Base-by-base conservation (phyloP, 2,797 vertebrate species). In the Amniataba percoides region DNA sequence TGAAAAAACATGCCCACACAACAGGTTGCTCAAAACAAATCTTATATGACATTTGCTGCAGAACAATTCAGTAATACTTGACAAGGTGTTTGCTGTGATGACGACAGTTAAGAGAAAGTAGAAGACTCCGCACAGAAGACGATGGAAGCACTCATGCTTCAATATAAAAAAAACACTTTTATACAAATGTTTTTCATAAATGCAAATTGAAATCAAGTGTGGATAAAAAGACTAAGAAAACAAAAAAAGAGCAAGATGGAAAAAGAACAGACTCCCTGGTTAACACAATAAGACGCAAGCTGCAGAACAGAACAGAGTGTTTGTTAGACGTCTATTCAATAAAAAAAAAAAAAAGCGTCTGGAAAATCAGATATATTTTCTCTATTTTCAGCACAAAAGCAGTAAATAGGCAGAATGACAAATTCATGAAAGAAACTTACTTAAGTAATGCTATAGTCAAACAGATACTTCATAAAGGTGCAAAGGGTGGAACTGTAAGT, bases 1-100 rank as follows among this genome's bases (percentile, higher is more conserved):
- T 78, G 75, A 62, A 23, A 23, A 74, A 82, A 80, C 25, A 18
- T 12, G 31, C 40, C 58, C 70, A 79, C 62, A 67, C 52, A 82
- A 71, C 67, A 73, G 66, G 68, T 71, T 75, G 60, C 23, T 48
- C 18, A 43, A 55, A 69, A 52, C 7, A 61, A 74, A 68, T 23
- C 31, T n/a, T 45, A 23, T 63, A 73, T 46, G 3, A 36, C 10
- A 57, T 53, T 51, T 39, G 7, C 27, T 58, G 36, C 6, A 39
- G 19, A 79, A 74, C 40, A 77, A 78, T 43, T 43, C 11, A 52
- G 12, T 31, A 23, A 68, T 23, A 64, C 31, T 62, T 10, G 15
- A 75, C 53, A 73, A 21, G 7, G 53, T 70, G 65, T 81, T 77
- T 58, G 42, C 48, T 58, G 59, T 63, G 27, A 56, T 78, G 55